Conservation (phyloP, 2,113 vertebrate genomes). For the Microcebus lehilahytsara region DNA sequence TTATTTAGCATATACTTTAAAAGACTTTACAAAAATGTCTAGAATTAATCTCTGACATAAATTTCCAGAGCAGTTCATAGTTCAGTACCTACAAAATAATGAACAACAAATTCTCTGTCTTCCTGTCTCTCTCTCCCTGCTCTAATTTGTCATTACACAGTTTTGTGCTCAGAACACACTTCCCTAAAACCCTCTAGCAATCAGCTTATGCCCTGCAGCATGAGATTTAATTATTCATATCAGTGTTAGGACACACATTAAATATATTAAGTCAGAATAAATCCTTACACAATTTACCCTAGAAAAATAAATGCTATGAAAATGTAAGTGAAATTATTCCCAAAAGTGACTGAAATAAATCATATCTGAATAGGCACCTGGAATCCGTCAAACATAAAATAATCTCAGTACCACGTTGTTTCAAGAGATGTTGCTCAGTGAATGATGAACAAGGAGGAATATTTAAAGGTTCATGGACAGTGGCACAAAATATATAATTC, state of each 20-base stretch:
- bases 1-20: not conserved
- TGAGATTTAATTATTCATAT: constrained; percentile 43
- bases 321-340: not conserved
- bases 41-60: not conserved
- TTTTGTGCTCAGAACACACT: not conserved
- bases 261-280: not conserved
- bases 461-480: not conserved
- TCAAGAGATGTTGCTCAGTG: not conserved
- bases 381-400: not conserved
- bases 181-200: not conserved
- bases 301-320: constrained; percentile 27
- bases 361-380: not conserved
- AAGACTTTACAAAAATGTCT: not conserved
- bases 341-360: not conserved
- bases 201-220: not conserved
- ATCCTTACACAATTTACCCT: not conserved
- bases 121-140: not conserved
- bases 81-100: not conserved
- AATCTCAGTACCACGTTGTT: not conserved
- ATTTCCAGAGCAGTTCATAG: not conserved
- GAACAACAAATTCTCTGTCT: not conserved
- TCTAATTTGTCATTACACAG: constrained; percentile 12
- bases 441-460: not conserved
- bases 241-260: not conserved
- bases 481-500: not conserved